A percentile compares a stretch with the other conserved stretches of the same genome.
Conservation (phyloP, 2,113 vertebrate species). For the Gasterosteus aculeatus region DNA sequence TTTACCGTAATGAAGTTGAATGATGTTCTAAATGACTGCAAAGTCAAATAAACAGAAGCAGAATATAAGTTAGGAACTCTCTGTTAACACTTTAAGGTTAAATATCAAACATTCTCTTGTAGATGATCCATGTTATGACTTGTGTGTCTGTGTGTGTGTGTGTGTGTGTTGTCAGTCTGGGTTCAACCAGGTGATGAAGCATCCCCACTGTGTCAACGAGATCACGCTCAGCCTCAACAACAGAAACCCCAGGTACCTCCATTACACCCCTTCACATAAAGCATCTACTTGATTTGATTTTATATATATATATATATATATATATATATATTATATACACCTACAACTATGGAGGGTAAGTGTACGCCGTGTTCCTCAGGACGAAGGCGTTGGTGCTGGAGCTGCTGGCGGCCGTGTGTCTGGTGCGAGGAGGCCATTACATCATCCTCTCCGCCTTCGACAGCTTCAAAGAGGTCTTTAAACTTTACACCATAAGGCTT, state of each 20-base stretch:
- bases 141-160: neutral
- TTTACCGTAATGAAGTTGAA: no score
- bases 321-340: no score
- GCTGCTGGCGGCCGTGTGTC: conserved; percentile 89
- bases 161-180: conserved; percentile 83
- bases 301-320: no score
- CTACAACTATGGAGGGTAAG: neutral
- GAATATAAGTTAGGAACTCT: no score
- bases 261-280: no score
- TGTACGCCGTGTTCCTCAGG: conserved; percentile 60
- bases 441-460: conserved; percentile 91
- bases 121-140: no score
- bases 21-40: no score
- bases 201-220: conserved; percentile 92
- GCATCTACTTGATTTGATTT: no score
- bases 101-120: no score
- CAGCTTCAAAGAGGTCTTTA: conserved; percentile 89
- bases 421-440: conserved; percentile 90
- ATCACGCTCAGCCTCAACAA: conserved; percentile 95
- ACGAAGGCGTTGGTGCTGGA: conserved; percentile 93
- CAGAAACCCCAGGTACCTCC: conserved; percentile 85
- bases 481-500: neutral
- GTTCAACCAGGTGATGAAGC: conserved; percentile 95
- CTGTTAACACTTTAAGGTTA: no score
- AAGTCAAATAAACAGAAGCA: no score